These are phyloP conservation scores for Galerucella pusilla DNA, from an alignment of 2,888 invertebrate species.

Conservation along the genomic window DNA sequence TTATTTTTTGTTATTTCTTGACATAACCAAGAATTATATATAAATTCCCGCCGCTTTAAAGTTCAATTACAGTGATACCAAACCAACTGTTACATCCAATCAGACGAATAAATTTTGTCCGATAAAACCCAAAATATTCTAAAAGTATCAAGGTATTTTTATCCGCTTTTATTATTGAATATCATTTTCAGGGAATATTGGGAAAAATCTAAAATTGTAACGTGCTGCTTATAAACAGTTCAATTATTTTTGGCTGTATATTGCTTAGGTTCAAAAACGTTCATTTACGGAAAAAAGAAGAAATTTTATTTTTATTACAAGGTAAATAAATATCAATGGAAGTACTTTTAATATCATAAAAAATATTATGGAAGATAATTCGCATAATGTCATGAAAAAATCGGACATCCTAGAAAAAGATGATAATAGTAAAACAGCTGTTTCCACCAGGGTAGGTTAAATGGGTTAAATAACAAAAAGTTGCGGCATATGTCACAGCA, in stretches of 20 bases:
- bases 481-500: not conserved
- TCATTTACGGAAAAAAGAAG: not conserved
- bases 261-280: not conserved
- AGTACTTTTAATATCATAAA: slow-evolving; percentile 7
- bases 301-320: not conserved
- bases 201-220: not conserved
- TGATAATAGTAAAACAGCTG: not conserved
- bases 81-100: not conserved
- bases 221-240: not conserved
- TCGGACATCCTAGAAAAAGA: not conserved
- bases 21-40: slow-evolving; percentile 9
- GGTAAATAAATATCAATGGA: slow-evolving; percentile 10
- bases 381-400: slow-evolving; percentile 12
- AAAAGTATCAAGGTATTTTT: not conserved
- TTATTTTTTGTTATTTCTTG: slow-evolving; percentile 1
- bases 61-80: not conserved
- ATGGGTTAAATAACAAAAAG: not conserved
- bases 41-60: not conserved
- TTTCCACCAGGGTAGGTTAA: slow-evolving; percentile 16
- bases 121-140: not conserved
- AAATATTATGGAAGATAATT: slow-evolving; percentile 41
- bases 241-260: not conserved
- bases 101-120: too few relatives aligned
- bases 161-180: too few relatives aligned
- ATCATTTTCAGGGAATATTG: not conserved